phyloP scores from a whole-genome alignment of 2,797 vertebrate species.

The Manis pentadactyla region DNA sequence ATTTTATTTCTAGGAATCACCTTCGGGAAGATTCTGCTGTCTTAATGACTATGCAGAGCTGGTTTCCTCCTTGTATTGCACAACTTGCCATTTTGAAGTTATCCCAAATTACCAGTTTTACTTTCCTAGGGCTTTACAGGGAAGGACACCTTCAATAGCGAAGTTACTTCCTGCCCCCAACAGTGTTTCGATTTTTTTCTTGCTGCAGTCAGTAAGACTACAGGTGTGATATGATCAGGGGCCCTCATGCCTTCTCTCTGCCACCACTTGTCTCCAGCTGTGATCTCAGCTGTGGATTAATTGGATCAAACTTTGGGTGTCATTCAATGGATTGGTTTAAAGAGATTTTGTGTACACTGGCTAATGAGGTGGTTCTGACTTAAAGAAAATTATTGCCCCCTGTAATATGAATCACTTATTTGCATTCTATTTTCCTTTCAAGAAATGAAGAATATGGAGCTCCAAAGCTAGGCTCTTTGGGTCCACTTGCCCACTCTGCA shows the following conservation, averaged over 20 bases:
- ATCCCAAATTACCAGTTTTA: constrained; percentile 29
- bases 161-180: neutral
- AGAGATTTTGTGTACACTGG: neutral
- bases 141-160: neutral
- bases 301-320: neutral
- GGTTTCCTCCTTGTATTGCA: constrained; percentile 54
- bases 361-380: neutral
- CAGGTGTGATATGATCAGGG: neutral
- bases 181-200: neutral
- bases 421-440: constrained; percentile 23
- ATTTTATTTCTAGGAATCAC: constrained; percentile 56
- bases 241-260: neutral
- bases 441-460: neutral
- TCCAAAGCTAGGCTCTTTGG: neutral
- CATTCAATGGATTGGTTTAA: neutral
- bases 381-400: neutral
- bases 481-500: neutral
- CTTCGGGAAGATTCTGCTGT: constrained; percentile 56
- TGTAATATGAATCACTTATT: neutral
- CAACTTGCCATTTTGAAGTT: constrained; percentile 63
- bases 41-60: constrained; percentile 39
- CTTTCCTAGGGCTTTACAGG: neutral
- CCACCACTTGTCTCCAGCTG: neutral
- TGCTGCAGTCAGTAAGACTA: neutral
- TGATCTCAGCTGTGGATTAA: neutral